Conservation (phyloP, 2,113 vertebrate species). For the Oryzias curvinotus region DNA sequence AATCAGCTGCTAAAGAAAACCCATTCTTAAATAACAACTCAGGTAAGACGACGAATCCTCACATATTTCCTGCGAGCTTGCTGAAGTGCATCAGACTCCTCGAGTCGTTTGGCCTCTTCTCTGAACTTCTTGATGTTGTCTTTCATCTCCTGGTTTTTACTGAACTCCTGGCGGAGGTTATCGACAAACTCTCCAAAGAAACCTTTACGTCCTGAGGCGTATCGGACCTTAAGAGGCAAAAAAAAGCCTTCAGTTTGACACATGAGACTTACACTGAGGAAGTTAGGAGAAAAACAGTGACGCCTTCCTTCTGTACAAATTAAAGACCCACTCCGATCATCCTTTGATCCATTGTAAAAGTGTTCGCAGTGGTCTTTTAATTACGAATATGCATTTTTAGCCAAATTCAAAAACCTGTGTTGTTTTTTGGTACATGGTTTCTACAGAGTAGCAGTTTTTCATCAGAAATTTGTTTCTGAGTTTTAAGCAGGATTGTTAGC, state of each 20-base stretch:
- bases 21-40: neutral
- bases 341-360: no score
- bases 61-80: conserved; percentile 95
- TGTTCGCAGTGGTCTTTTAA: no score
- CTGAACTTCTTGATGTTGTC: conserved; percentile 95
- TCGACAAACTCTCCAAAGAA: conserved; percentile 92
- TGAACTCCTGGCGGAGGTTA: conserved; percentile 90
- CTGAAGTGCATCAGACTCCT: conserved; percentile 91
- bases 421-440: no score
- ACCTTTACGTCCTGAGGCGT: conserved; percentile 78
- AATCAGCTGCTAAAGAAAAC: neutral
- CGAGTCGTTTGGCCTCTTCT: conserved; percentile 89
- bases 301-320: no score
- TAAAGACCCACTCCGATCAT: no score
- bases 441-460: no score
- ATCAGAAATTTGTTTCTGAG: no score
- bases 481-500: no score
- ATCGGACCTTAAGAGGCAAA: conserved; percentile 61
- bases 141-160: conserved; percentile 96
- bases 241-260: neutral
- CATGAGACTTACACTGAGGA: no score
- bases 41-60: conserved; percentile 38
- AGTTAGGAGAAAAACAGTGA: no score
- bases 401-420: no score
- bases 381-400: no score